Evolutionary conservation across 2,888 invertebrate genomes (phyloP), one percentile per base, ranked within the genome.

Genomic region (Macrosiphum euphorbiae): DNA sequence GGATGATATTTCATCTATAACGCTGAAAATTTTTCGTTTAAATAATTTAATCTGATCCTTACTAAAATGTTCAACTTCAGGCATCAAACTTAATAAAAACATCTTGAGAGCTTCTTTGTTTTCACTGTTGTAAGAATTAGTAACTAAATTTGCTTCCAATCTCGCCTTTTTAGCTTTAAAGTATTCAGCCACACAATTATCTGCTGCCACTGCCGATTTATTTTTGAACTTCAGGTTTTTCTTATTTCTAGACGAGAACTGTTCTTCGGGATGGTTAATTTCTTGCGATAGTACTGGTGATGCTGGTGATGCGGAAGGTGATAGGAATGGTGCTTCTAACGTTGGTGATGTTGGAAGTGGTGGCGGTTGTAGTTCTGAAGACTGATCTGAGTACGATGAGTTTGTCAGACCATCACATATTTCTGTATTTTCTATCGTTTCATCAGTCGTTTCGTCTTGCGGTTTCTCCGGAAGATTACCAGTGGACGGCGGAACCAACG

Each of bases 41-140:
- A 95, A 95, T 89, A 93, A 44, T 94, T 95, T 94, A 35, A 95
- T 94, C 94, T 95, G 95, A 94, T 91, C 94, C 93, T 95, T 95
- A 94, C 20, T 95, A 52, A 95, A 92, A 94, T 95, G 94, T 95
- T 95, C 94, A 61, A 95, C 94, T 94, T 95, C 95, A 28, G 95
- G 94, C 24, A 95, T 78, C 78, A 95, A 94, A 52, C 94, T 95
- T 89, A 95, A 95, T 84, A 95, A 88, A 88, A 95, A 95, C 95
- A 95, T 95, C 92, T 94, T 94, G 35, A 95, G 88, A 61, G 87
- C 94, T 67, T 94, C 92, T 91, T 94, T 67, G 86, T 90, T 94
- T 92, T 94, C 94, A 89, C 90, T 86, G 16, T 88, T 88, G 50
- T 88, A 87, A 78, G 90, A 52, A 91, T 88, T 88, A 58, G 61